Evolutionary conservation across 2,888 invertebrate genomes (phyloP).

Genomic region (Spodoptera littoralis): DNA sequence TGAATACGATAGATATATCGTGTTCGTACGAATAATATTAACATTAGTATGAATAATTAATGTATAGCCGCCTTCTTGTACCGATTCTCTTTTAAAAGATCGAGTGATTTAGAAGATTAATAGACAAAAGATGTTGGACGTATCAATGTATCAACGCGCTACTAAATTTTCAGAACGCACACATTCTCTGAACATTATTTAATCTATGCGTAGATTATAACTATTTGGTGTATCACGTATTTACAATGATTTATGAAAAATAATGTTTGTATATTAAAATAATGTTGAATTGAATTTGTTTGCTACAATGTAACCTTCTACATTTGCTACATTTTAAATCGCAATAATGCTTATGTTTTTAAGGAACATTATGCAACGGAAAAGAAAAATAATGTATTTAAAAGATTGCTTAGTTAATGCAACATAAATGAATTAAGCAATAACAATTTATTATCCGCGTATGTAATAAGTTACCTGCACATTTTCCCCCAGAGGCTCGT

Average conservation of each 20-base stretch:
- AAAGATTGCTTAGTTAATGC: too few relatives aligned
- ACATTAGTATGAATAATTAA: constrained; percentile 52
- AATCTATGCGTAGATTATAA: constrained; percentile 44
- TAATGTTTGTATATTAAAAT: neutral
- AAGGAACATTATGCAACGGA: too few relatives aligned
- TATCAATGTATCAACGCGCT: constrained; percentile 47
- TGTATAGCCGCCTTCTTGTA: constrained; percentile 38
- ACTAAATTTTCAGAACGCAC: constrained; percentile 40
- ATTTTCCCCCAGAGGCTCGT: constrained; percentile 9
- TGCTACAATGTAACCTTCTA: neutral
- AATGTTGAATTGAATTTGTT: neutral
- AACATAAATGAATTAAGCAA: too few relatives aligned
- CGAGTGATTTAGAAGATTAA: constrained; percentile 52
- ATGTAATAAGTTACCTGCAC: neutral
- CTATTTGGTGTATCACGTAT: constrained; percentile 40
- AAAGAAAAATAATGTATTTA: neutral
- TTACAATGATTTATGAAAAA: constrained; percentile 36
- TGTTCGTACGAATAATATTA: constrained; percentile 46
- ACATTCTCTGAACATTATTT: constrained; percentile 49
- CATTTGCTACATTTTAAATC: neutral
- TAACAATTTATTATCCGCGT: too few relatives aligned
- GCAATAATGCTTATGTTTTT: too few relatives aligned
- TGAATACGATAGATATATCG: constrained; percentile 32
- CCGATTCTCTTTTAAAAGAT: constrained; percentile 37
- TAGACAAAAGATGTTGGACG: constrained; percentile 52